These are phyloP conservation scores for Synodontis membranacea DNA, from an alignment of 2,113 vertebrate species.

Conservation along the genomic window DNA sequence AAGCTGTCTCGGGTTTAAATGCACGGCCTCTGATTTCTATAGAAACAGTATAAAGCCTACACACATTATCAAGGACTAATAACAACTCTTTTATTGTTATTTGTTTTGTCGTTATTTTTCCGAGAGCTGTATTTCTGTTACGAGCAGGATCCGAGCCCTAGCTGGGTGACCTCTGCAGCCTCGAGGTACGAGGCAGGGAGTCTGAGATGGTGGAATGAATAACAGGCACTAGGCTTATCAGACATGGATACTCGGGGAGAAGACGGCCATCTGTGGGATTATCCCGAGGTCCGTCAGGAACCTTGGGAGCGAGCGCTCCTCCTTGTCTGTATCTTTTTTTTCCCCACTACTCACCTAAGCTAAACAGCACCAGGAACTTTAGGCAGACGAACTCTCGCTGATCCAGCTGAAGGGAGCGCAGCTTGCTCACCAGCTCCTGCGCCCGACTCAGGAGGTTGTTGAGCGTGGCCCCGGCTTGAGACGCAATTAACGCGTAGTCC, in stretches of 20 bases:
- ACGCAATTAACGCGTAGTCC: conserved; percentile 88
- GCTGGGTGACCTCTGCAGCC: not conserved
- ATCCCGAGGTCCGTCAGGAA: conserved; percentile 48
- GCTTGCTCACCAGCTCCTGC: conserved; percentile 92
- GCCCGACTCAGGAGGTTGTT: conserved; percentile 93
- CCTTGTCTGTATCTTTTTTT: not conserved
- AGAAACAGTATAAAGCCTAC: not conserved
- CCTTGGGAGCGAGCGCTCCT: conserved; percentile 35
- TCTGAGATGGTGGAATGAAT: not conserved
- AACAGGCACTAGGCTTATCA: conserved; percentile 28
- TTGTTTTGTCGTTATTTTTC: no score
- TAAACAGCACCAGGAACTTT: conserved; percentile 98
- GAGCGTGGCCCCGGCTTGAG: conserved; percentile 91
- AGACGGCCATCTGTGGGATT: conserved; percentile 14
- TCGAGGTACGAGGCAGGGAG: not conserved
- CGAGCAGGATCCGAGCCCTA: not conserved
- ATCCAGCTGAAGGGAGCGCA: conserved; percentile 92
- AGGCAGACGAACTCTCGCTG: conserved; percentile 97
- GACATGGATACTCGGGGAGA: not conserved
- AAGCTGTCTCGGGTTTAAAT: not conserved
- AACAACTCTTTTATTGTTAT: not conserved
- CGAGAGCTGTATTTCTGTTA: no score
- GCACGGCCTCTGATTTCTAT: conserved; percentile 3
- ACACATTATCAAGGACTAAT: not conserved
- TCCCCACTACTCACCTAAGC: conserved; percentile 84